Evolutionary conservation across 2,797 vertebrate genomes (phyloP).

Genomic region (Sebastes nivosus): DNA sequence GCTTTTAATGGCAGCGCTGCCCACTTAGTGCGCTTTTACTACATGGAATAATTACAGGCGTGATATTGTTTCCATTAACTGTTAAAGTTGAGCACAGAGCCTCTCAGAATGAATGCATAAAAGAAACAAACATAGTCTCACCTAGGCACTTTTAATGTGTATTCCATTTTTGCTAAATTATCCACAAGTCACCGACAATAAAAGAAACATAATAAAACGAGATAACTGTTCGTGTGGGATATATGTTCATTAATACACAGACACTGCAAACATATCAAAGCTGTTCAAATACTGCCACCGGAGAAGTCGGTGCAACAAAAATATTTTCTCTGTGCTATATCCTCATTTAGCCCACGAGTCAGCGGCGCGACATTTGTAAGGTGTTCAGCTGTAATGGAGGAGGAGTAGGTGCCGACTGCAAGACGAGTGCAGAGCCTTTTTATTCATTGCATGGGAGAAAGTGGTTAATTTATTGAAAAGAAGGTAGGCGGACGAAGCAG

Average conservation of each 20-base stretch:
- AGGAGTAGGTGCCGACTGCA: slow-evolving; percentile 75
- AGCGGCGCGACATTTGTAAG: slow-evolving; percentile 72
- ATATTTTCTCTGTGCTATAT: slow-evolving; percentile 66
- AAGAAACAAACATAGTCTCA: not conserved
- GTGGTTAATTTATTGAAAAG: slow-evolving; percentile 86
- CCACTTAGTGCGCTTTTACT: slow-evolving; percentile 49
- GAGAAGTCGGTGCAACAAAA: slow-evolving; percentile 66
- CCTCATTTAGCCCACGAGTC: slow-evolving; percentile 73
- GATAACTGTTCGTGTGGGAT: not conserved
- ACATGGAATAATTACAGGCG: slow-evolving; percentile 45
- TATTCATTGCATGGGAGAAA: slow-evolving; percentile 80
- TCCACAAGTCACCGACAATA: slow-evolving; percentile 22
- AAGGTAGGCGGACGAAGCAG: slow-evolving; percentile 81
- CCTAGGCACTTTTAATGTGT: not conserved
- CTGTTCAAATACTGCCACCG: slow-evolving; percentile 58
- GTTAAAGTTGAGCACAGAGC: slow-evolving; percentile 16
- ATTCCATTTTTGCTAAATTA: slow-evolving; percentile 27
- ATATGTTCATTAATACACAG: slow-evolving; percentile 48
- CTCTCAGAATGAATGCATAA: slow-evolving; percentile 17
- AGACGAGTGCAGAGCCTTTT: slow-evolving; percentile 62
- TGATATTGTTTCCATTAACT: slow-evolving; percentile 56
- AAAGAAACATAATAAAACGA: slow-evolving; percentile 28
- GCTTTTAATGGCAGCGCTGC: slow-evolving; percentile 48
- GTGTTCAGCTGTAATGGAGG: slow-evolving; percentile 78
- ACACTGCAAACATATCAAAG: slow-evolving; percentile 39